Evolutionary conservation across 2,113 vertebrate species (phyloP).

Genomic region (Caranx melampygus): DNA sequence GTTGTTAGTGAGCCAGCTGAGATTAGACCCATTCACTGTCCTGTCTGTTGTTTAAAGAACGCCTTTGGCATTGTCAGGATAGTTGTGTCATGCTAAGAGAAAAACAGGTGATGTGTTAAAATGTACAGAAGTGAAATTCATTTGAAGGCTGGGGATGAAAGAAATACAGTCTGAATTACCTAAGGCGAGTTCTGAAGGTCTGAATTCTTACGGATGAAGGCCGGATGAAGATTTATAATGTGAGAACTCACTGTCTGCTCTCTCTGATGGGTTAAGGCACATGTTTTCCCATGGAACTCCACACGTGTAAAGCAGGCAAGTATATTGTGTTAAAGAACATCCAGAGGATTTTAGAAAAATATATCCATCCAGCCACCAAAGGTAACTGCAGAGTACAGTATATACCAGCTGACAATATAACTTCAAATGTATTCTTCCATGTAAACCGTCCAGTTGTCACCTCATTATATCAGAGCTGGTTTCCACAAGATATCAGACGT

Average conservation of each 20-base stretch:
- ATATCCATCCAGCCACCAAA: slow-evolving; percentile 14
- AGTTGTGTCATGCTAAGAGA: slow-evolving; percentile 22
- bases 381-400: neutral
- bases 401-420: slow-evolving; percentile 19
- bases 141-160: slow-evolving; percentile 22
- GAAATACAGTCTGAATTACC: slow-evolving; percentile 54
- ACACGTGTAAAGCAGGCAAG: slow-evolving; percentile 23
- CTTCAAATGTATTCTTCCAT: slow-evolving; percentile 8
- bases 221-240: slow-evolving; percentile 71
- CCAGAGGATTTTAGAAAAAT: neutral
- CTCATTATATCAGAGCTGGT: slow-evolving; percentile 67
- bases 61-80: slow-evolving; percentile 28
- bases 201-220: slow-evolving; percentile 51
- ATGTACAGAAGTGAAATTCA: slow-evolving; percentile 41
- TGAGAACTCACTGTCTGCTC: slow-evolving; percentile 46
- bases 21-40: slow-evolving; percentile 47
- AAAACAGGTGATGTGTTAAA: slow-evolving; percentile 63
- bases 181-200: slow-evolving; percentile 51
- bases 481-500: slow-evolving; percentile 60
- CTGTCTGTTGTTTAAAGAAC: slow-evolving; percentile 29
- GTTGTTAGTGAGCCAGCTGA: slow-evolving; percentile 38
- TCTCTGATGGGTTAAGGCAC: slow-evolving; percentile 47
- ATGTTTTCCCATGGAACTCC: slow-evolving; percentile 31
- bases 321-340: neutral
- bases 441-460: slow-evolving; percentile 28